phyloP scores from a whole-genome alignment of 2,113 vertebrate genomes.

The Perognathus longimembris region DNA sequence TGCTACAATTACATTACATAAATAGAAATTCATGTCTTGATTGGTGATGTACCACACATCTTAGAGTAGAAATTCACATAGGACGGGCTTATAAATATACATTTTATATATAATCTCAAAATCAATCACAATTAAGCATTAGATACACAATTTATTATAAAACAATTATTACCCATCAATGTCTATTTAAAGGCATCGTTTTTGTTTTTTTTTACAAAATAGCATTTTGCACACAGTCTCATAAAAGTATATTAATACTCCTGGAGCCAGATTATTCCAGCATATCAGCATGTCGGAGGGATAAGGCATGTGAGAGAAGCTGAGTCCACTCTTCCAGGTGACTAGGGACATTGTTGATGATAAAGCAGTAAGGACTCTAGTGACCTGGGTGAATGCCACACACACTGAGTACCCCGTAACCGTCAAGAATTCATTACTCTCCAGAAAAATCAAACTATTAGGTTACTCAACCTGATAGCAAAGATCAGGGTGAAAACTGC shows the following conservation, averaged over 20 bases:
- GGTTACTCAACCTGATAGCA: constrained; percentile 27
- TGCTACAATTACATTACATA: constrained; percentile 64
- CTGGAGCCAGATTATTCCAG: constrained; percentile 68
- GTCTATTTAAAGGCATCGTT: constrained; percentile 77
- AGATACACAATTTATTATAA: constrained; percentile 78
- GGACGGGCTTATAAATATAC: constrained; percentile 78
- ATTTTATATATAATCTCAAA: constrained; percentile 74
- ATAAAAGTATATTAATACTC: constrained; percentile 72
- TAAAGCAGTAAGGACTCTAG: background rate
- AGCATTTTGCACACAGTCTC: constrained; percentile 72
- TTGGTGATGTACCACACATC: constrained; percentile 67
- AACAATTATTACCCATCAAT: constrained; percentile 75
- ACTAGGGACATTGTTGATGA: constrained; percentile 21
- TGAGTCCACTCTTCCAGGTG: constrained; percentile 42
- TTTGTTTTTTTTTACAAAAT: constrained; percentile 82
- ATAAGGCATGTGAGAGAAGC: constrained; percentile 77
- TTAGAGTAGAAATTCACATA: constrained; percentile 78
- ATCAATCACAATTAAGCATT: constrained; percentile 72
- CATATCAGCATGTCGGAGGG: constrained; percentile 31
- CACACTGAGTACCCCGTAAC: background rate
- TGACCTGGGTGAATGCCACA: constrained; percentile 40
- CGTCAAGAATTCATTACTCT: constrained; percentile 1
- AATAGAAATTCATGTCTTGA: constrained; percentile 76
- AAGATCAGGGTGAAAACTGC: background rate
- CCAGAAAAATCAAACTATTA: constrained; percentile 53